Evolutionary conservation across 92 coral and sea anemone genomes (phyloP).

Genomic region (Montipora capitata): DNA sequence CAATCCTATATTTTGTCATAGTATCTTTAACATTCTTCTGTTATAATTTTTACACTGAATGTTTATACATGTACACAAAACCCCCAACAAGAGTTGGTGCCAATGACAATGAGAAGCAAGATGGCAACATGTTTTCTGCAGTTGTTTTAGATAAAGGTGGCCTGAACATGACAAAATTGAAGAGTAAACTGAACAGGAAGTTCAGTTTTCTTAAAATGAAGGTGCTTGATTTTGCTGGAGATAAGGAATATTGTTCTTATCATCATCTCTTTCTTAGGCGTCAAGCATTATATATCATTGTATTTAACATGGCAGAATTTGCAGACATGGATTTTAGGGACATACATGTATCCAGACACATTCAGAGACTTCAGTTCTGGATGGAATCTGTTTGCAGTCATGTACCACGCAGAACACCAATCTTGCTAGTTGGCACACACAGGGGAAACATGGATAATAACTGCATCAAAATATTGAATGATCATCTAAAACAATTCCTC

Average conservation of each 20-base stretch:
- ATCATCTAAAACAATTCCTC: slow-evolving; percentile 15
- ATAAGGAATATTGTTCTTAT: slow-evolving; percentile 58
- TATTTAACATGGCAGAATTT: slow-evolving; percentile 33
- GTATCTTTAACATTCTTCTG: background rate
- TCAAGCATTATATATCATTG: slow-evolving; percentile 57
- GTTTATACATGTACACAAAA: background rate
- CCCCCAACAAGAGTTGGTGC: background rate
- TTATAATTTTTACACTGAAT: background rate
- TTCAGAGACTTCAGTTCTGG: slow-evolving; percentile 67
- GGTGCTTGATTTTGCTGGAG: slow-evolving; percentile 79
- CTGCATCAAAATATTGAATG: background rate
- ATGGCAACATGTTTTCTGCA: background rate
- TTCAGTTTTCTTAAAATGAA: slow-evolving; percentile 45
- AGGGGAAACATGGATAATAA: slow-evolving; percentile 23
- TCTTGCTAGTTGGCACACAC: slow-evolving; percentile 78
- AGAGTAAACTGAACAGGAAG: background rate
- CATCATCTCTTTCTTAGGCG: slow-evolving; percentile 64
- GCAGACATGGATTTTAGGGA: slow-evolving; percentile 11
- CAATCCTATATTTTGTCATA: background rate
- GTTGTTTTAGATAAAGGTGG: background rate
- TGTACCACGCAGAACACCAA: slow-evolving; percentile 43
- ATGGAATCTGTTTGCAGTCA: slow-evolving; percentile 66
- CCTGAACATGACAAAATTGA: background rate
- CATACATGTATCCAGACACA: background rate
- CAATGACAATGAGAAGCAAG: background rate